Evolutionary conservation across 1,140 invertebrate species (phyloP).

Genomic region (Paracyclopina nana): DNA sequence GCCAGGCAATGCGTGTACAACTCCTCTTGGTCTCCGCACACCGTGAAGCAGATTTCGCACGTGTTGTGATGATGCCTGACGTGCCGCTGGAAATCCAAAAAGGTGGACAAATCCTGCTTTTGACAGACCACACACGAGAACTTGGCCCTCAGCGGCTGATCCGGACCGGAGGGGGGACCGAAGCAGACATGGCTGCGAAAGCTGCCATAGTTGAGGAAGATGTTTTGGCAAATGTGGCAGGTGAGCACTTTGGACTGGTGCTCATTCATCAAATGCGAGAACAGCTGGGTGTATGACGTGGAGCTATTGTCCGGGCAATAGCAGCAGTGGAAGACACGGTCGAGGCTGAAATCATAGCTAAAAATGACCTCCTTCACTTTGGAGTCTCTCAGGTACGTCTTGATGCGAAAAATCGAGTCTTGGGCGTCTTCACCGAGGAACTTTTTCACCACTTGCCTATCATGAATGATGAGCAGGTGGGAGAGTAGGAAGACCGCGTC

Average conservation of each 20-base stretch:
- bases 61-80: slow-evolving; percentile 9
- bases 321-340: slow-evolving; percentile 7
- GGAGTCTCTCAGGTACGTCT: slow-evolving; percentile 7
- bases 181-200: slow-evolving; percentile 14
- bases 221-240: slow-evolving; percentile 12
- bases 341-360: background rate
- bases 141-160: background rate
- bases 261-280: background rate
- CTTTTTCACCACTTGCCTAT: background rate
- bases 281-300: slow-evolving; percentile 2
- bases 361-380: slow-evolving; percentile 9
- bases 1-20: slow-evolving; percentile 2
- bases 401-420: slow-evolving; percentile 10
- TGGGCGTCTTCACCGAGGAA: background rate
- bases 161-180: slow-evolving; percentile 1
- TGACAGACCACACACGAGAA: slow-evolving; percentile 11
- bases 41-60: slow-evolving; percentile 15
- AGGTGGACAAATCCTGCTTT: background rate
- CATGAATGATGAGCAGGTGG: slow-evolving; percentile 8
- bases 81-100: slow-evolving; percentile 14
- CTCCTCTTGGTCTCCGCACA: slow-evolving; percentile 1
- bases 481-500: slow-evolving; percentile 8
- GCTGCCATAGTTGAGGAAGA: slow-evolving; percentile 16
- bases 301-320: slow-evolving; percentile 6
- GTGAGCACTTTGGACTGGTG: slow-evolving; percentile 10